These are phyloP conservation scores for Zaprionus ornatus DNA, from an alignment of 1,140 invertebrate genomes.

Conservation along the genomic window DNA sequence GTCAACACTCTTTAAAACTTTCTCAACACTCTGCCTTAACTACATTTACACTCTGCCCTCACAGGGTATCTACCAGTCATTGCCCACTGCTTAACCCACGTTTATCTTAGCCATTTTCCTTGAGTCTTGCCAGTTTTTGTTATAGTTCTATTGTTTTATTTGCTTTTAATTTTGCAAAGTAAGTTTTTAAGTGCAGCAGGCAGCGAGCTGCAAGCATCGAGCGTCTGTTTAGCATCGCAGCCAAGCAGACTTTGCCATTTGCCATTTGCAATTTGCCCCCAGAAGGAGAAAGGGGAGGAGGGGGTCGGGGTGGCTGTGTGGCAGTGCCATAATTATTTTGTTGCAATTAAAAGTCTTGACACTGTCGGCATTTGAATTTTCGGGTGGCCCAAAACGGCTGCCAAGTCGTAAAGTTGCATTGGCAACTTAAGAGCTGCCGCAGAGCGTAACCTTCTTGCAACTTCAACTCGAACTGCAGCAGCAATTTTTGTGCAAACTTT, in stretches of 20 bases:
- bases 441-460: not conserved
- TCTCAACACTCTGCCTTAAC: not conserved
- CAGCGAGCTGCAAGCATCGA: slow-evolving; percentile 28
- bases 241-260: slow-evolving; percentile 26
- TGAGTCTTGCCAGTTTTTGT: slow-evolving; percentile 45
- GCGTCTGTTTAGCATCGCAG: slow-evolving; percentile 55
- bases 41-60: not conserved
- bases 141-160: slow-evolving; percentile 72
- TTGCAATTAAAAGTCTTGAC: slow-evolving; percentile 80
- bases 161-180: slow-evolving; percentile 69
- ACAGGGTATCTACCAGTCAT: slow-evolving; percentile 12
- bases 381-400: not conserved
- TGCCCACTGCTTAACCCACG: not conserved
- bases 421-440: slow-evolving; percentile 27
- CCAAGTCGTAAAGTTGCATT: slow-evolving; percentile 47
- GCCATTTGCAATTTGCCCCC: slow-evolving; percentile 66
- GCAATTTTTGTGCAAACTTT: slow-evolving; percentile 51
- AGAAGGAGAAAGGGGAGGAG: not conserved
- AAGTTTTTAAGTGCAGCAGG: slow-evolving; percentile 64
- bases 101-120: slow-evolving; percentile 27
- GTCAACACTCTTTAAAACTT: not conserved
- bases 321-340: slow-evolving; percentile 76
- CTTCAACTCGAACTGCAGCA: slow-evolving; percentile 8
- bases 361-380: slow-evolving; percentile 60
- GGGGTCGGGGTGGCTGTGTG: slow-evolving; percentile 11